A percentile compares a stretch with the other conserved stretches of the same genome.
phyloP scores from a whole-genome alignment of 1,140 invertebrate species.

The Drosophila seguyi region DNA sequence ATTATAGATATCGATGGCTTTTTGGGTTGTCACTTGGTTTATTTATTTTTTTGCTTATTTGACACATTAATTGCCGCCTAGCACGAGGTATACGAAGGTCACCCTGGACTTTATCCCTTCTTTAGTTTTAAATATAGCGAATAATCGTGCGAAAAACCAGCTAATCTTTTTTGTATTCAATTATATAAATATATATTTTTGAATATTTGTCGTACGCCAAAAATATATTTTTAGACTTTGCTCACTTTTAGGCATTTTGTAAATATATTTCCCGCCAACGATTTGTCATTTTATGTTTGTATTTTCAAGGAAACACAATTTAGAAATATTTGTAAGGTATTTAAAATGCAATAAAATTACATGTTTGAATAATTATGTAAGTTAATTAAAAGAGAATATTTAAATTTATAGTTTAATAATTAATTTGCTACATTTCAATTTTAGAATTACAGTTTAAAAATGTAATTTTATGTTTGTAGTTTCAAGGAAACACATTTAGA shows the following conservation, averaged over 20 bases:
- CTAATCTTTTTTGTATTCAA: neutral
- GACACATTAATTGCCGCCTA: slow-evolving; percentile 15
- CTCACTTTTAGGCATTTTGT: slow-evolving; percentile 2
- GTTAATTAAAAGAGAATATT: neutral
- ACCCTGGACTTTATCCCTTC: slow-evolving; percentile 15
- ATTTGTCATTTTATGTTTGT: neutral
- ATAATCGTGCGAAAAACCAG: neutral
- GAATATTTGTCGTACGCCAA: neutral
- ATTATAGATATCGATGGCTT: slow-evolving; percentile 4
- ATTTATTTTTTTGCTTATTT: slow-evolving; percentile 3
- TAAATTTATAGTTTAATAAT: neutral
- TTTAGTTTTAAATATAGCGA: neutral
- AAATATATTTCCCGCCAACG: neutral
- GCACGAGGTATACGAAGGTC: slow-evolving; percentile 34
- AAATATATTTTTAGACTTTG: slow-evolving; percentile 6
- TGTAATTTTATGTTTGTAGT: no score
- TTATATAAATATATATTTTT: slow-evolving; percentile 1
- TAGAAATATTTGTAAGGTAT: neutral
- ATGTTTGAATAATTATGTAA: neutral
- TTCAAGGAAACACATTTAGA: no score
- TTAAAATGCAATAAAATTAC: neutral
- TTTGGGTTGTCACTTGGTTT: slow-evolving; percentile 24
- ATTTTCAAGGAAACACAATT: neutral
- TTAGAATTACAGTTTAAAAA: neutral
- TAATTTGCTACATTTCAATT: neutral